These are phyloP conservation scores for Gari tellinella DNA, from an alignment of 2,888 invertebrate genomes.

Conservation along the genomic window DNA sequence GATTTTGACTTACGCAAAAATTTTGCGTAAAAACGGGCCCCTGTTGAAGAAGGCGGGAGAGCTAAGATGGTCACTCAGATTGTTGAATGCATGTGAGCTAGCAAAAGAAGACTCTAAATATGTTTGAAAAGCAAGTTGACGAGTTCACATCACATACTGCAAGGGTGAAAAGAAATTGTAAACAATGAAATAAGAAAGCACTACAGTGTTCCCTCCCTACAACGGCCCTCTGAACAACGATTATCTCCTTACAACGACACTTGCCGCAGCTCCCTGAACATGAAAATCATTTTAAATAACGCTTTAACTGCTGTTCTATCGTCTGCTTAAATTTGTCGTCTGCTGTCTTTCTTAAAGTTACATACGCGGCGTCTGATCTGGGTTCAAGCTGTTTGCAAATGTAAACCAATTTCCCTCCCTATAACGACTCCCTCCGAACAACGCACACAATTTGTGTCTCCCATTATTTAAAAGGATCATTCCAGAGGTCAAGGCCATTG, in stretches of 20 bases:
- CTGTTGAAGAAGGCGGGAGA: slow-evolving; percentile 27
- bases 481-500: slow-evolving; percentile 13
- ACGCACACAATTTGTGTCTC: slow-evolving; percentile 9
- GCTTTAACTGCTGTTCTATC: too few species aligned
- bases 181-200: slow-evolving; percentile 11
- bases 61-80: slow-evolving; percentile 22
- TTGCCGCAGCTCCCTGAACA: slow-evolving; percentile 35
- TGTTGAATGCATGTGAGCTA: not conserved
- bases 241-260: slow-evolving; percentile 13
- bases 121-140: slow-evolving; percentile 3
- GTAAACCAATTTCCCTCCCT: too few species aligned
- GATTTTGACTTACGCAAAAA: too few species aligned
- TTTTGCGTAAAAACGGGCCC: slow-evolving; percentile 30
- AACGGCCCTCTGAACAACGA: too few species aligned
- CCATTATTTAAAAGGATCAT: slow-evolving; percentile 14
- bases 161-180: slow-evolving; percentile 14
- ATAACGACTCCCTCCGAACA: too few species aligned
- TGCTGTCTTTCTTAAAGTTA: too few species aligned
- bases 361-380: too few species aligned
- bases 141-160: slow-evolving; percentile 6
- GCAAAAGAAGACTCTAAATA: slow-evolving; percentile 9
- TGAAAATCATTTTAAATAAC: too few species aligned
- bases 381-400: too few species aligned
- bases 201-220: not conserved
- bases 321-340: too few species aligned